phyloP scores from a whole-genome alignment of 2,797 vertebrate genomes.

The Triplophysa bombifrons region DNA sequence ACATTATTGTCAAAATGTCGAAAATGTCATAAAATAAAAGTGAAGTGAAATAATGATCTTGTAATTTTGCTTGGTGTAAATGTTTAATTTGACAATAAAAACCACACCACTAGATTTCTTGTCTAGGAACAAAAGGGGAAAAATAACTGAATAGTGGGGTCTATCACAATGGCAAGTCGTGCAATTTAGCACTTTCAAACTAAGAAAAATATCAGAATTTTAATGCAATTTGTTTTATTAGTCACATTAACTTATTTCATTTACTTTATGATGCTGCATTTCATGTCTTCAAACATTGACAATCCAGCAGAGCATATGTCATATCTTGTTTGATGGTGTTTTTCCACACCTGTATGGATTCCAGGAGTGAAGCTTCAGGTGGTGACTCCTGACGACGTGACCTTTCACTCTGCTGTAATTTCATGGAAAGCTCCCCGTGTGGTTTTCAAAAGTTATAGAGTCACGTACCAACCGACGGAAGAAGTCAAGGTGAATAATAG shows the following conservation, averaged over 20 bases:
- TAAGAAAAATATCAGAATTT: background rate
- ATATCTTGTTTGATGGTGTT: slow-evolving; percentile 14
- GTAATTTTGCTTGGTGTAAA: background rate
- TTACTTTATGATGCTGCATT: background rate
- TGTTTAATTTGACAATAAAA: background rate
- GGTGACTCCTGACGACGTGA: slow-evolving; percentile 72
- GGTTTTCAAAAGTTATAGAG: slow-evolving; percentile 81
- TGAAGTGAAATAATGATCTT: background rate
- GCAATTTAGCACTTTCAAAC: background rate
- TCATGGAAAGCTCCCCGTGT: slow-evolving; percentile 74
- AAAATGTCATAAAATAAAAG: background rate
- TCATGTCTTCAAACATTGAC: too few species aligned
- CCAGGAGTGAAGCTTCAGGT: slow-evolving; percentile 69
- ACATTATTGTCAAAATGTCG: background rate
- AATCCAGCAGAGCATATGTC: background rate
- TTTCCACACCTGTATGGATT: slow-evolving; percentile 41
- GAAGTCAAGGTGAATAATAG: slow-evolving; percentile 77
- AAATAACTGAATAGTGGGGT: background rate
- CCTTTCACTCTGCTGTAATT: slow-evolving; percentile 76
- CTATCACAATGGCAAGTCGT: background rate
- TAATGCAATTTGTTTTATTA: background rate
- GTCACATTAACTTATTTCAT: background rate
- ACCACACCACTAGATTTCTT: background rate
- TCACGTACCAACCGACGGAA: slow-evolving; percentile 79
- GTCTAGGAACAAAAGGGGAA: background rate